These are phyloP conservation scores for Labrus mixtus DNA, from an alignment of 2,113 vertebrate genomes.

Conservation along the genomic window DNA sequence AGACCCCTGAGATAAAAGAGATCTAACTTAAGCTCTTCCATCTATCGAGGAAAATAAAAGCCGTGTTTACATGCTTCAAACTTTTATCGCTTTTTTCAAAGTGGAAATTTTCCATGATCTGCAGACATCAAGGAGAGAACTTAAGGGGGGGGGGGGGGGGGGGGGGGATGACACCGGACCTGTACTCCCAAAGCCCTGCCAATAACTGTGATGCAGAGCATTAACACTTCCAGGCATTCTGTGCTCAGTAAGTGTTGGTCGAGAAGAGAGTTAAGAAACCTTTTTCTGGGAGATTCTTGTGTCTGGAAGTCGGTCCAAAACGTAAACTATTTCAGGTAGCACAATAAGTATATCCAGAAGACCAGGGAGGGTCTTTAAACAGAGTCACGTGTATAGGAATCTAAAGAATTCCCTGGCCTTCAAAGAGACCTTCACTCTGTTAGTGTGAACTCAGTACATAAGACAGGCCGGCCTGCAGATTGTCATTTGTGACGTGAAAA, in stretches of 20 bases:
- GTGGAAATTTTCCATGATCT: slow-evolving; percentile 52
- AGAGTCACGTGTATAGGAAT: slow-evolving; percentile 54
- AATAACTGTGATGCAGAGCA: slow-evolving; percentile 21
- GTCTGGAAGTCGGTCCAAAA: not conserved
- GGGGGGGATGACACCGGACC: slow-evolving; percentile 5
- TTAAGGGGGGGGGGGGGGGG: not conserved
- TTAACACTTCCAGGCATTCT: slow-evolving; percentile 23
- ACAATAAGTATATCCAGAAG: slow-evolving; percentile 3
- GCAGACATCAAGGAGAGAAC: slow-evolving; percentile 26
- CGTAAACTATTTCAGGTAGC: not conserved
- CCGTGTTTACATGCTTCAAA: slow-evolving; percentile 58
- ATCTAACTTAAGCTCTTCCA: slow-evolving; percentile 44
- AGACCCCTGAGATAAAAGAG: slow-evolving; percentile 45
- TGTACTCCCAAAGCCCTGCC: slow-evolving; percentile 20
- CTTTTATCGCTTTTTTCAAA: slow-evolving; percentile 41
- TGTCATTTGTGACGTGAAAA: slow-evolving; percentile 30
- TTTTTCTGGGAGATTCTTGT: slow-evolving; percentile 7
- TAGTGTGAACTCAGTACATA: slow-evolving; percentile 58
- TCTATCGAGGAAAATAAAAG: slow-evolving; percentile 48
- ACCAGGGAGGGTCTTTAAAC: slow-evolving; percentile 1
- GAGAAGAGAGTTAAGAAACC: slow-evolving; percentile 4
- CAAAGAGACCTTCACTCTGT: slow-evolving; percentile 39
- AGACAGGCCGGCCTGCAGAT: slow-evolving; percentile 52
- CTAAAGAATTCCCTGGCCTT: slow-evolving; percentile 58
- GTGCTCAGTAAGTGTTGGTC: slow-evolving; percentile 19